These are phyloP conservation scores for Xanthorhoe spadicearia DNA, from an alignment of 2,888 invertebrate species.

Conservation along the genomic window DNA sequence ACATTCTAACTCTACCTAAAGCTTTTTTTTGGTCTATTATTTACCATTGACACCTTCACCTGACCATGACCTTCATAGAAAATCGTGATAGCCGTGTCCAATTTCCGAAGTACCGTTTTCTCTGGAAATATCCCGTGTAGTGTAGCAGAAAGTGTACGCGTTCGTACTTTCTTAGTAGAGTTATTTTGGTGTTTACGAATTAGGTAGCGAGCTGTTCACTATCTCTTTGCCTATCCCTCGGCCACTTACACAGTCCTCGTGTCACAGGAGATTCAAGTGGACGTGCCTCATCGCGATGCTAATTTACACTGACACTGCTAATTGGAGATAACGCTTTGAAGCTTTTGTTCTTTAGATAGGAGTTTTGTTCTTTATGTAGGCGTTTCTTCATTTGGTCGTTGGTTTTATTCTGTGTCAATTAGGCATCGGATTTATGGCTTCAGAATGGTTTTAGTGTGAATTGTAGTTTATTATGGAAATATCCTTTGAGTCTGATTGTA, in stretches of 20 bases:
- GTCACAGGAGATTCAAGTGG: conserved; percentile 52
- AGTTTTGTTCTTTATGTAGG: conserved; percentile 20
- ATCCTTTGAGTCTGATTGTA: neutral
- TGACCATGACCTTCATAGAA: no score
- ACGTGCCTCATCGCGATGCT: conserved; percentile 62
- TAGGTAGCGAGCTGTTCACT: conserved; percentile 25
- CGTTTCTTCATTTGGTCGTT: conserved; percentile 15
- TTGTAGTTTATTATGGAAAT: conserved; percentile 4
- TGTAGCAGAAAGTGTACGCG: neutral
- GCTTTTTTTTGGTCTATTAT: no score
- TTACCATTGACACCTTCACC: no score
- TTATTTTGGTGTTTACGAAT: neutral
- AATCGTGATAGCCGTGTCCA: no score
- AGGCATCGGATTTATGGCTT: conserved; percentile 25
- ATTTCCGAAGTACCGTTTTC: no score
- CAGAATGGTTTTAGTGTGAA: conserved; percentile 7
- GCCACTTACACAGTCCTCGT: conserved; percentile 54
- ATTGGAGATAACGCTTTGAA: conserved; percentile 51
- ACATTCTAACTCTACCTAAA: no score
- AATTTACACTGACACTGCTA: conserved; percentile 62
- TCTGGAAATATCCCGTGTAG: neutral
- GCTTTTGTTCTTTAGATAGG: conserved; percentile 29
- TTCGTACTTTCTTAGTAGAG: neutral
- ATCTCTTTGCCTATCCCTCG: conserved; percentile 35
- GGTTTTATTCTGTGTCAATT: conserved; percentile 31